A percentile compares a stretch with the other conserved stretches of the same genome.
Evolutionary conservation across 2,888 invertebrate genomes (phyloP).

Genomic region (Venusia cambrica): DNA sequence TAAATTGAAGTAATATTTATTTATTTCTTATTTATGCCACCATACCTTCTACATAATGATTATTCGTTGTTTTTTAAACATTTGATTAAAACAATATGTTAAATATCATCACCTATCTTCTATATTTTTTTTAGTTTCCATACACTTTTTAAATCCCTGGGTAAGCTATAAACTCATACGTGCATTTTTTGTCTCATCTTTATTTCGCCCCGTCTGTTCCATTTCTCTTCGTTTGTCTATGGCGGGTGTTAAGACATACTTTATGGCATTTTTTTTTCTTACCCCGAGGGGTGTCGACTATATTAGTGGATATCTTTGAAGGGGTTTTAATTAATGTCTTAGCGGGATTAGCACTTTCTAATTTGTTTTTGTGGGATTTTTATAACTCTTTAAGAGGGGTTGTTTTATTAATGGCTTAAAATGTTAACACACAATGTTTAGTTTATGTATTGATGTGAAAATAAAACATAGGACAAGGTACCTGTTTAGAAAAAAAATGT

Average conservation of each 20-base stretch:
- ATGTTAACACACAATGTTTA: too few species aligned
- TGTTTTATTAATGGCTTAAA: not conserved
- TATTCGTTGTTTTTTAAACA: too few species aligned
- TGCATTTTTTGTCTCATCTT: conserved; percentile 35
- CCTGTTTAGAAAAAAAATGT: too few species aligned
- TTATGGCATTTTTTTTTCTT: conserved; percentile 33
- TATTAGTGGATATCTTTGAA: conserved; percentile 35
- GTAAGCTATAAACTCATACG: too few species aligned
- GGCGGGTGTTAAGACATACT: conserved; percentile 41
- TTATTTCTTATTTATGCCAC: too few species aligned
- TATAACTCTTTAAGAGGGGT: conserved; percentile 28
- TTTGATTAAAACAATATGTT: too few species aligned
- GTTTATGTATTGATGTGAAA: too few species aligned
- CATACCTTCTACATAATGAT: too few species aligned
- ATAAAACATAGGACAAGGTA: too few species aligned
- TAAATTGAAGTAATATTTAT: too few species aligned
- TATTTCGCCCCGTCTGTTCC: conserved; percentile 33
- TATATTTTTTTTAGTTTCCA: too few species aligned
- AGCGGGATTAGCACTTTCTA: conserved; percentile 56
- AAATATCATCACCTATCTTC: too few species aligned
- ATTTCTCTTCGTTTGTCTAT: conserved; percentile 35
- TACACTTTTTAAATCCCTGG: conserved; percentile 16
- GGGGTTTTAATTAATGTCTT: conserved; percentile 47
- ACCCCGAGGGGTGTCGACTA: conserved; percentile 44
- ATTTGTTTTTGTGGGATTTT: conserved; percentile 26